These are phyloP conservation scores for Apotomis betuletana DNA, from an alignment of 2,888 invertebrate species.

Conservation along the genomic window DNA sequence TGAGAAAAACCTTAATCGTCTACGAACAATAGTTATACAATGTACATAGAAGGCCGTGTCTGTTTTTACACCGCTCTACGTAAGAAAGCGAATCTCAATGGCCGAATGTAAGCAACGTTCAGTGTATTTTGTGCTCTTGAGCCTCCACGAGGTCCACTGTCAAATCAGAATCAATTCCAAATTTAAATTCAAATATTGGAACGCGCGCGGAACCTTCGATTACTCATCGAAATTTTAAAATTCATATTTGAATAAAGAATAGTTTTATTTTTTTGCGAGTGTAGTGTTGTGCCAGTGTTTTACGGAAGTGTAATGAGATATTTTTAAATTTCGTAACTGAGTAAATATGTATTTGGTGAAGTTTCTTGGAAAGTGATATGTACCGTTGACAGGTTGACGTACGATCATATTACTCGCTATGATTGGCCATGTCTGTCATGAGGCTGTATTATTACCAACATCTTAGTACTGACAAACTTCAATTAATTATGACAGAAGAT, in stretches of 20 bases:
- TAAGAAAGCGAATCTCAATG: conserved; percentile 77
- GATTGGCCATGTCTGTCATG: conserved; percentile 14
- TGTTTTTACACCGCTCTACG: conserved; percentile 68
- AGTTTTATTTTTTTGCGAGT: conserved; percentile 11
- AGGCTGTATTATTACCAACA: background rate
- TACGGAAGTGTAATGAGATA: conserved; percentile 34
- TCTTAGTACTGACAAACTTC: background rate
- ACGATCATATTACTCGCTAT: conserved; percentile 30
- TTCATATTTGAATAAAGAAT: background rate
- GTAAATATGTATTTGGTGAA: conserved; percentile 27
- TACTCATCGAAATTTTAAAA: conserved; percentile 5
- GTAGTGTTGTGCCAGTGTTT: conserved; percentile 36
- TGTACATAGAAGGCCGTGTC: conserved; percentile 57
- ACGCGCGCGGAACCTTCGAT: conserved; percentile 37
- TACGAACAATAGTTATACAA: conserved; percentile 40
- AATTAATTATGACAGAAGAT: too few relatives aligned
- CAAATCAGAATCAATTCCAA: conserved; percentile 50
- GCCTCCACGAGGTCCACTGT: conserved; percentile 73
- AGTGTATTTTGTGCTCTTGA: conserved; percentile 75
- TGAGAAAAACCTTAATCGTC: conserved; percentile 39
- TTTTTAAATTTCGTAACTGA: conserved; percentile 29
- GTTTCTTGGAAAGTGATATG: conserved; percentile 39
- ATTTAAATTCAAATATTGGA: conserved; percentile 33
- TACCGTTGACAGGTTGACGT: conserved; percentile 40
- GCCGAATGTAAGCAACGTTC: conserved; percentile 71